A percentile compares a stretch with the other conserved stretches of the same genome.
Conservation (phyloP, 2,797 vertebrate species). For the Ficedula albicollis region DNA sequence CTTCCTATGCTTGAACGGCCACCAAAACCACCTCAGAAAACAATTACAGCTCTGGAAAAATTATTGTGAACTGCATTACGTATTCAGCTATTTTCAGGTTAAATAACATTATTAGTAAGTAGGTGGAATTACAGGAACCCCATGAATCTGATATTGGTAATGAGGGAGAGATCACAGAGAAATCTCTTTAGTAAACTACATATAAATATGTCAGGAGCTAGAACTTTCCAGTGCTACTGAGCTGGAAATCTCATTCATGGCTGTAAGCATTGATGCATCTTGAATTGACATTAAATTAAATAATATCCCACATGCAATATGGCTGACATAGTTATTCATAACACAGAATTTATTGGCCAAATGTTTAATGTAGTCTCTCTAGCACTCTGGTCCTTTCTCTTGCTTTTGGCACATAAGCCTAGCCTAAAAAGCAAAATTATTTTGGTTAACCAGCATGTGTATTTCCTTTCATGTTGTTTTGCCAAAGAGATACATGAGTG, state of each 20-base stretch:
- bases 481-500: neutral
- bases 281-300: neutral
- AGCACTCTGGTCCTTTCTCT: neutral
- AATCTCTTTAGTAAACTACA: neutral
- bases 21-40: neutral
- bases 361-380: neutral
- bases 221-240: neutral
- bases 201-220: neutral
- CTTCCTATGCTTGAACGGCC: neutral
- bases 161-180: neutral
- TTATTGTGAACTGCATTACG: accelerated
- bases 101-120: neutral
- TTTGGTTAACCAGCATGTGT: neutral
- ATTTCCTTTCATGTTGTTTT: neutral
- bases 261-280: neutral
- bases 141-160: neutral
- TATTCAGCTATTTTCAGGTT: neutral
- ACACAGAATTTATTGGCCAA: neutral
- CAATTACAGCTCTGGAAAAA: neutral
- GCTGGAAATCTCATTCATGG: neutral
- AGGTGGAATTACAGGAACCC: neutral
- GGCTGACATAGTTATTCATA: neutral
- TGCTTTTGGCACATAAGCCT: neutral
- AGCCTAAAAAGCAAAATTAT: neutral
- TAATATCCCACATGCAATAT: neutral